These are phyloP conservation scores for Trachelipus rathkii DNA, from an alignment of 1,140 invertebrate species.

Conservation along the genomic window DNA sequence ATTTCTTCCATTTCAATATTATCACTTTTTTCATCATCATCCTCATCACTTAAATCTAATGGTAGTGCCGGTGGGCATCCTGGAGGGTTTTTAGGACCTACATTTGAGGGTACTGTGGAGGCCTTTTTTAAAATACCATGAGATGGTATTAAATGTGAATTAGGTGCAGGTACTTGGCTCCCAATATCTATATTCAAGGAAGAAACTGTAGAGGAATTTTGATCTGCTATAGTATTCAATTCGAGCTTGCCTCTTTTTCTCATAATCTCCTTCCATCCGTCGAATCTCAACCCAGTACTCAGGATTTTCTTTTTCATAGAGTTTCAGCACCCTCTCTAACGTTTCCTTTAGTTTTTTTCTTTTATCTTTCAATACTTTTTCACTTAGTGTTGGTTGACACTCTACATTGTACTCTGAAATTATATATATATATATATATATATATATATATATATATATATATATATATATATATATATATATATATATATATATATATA, in stretches of 20 bases:
- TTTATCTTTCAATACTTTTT: conserved; percentile 96
- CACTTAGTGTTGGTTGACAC: conserved; percentile 72
- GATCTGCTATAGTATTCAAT: conserved; percentile 72
- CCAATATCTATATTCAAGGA: not conserved
- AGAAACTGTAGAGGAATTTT: not conserved
- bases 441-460: conserved; percentile 18
- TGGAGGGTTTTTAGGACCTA: conserved; percentile 34
- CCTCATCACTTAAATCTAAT: conserved; percentile 62
- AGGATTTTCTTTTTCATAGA: conserved; percentile 94
- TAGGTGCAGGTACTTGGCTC: conserved; percentile 19
- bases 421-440: not conserved
- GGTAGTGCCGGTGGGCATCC: conserved; percentile 43
- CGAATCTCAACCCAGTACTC: conserved; percentile 88
- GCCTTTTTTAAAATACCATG: conserved; percentile 44
- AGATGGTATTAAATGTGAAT: conserved; percentile 33
- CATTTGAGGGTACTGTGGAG: conserved; percentile 25
- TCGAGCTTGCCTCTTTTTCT: conserved; percentile 76
- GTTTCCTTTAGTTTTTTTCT: conserved; percentile 92
- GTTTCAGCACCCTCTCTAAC: conserved; percentile 83
- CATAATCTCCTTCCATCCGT: conserved; percentile 86
- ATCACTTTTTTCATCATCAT: conserved; percentile 55
- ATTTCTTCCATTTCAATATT: conserved; percentile 37
- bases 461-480: conserved; percentile 26
- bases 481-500: conserved; percentile 23
- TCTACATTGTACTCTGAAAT: conserved; percentile 33